Conservation (phyloP, 2,888 invertebrate species). For the Automeris io region DNA sequence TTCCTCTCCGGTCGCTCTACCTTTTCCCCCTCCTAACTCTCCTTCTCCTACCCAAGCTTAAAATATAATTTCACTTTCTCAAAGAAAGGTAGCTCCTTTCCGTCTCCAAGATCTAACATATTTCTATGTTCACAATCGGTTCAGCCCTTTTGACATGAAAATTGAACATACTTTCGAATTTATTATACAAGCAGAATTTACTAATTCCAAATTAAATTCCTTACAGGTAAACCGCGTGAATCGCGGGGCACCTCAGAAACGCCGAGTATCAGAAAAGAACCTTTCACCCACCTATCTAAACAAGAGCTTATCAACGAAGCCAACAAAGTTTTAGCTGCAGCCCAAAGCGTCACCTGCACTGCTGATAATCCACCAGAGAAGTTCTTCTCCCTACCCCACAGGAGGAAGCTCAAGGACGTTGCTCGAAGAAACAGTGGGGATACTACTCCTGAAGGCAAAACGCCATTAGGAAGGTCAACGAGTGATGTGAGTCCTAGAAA, state of each 20-base stretch:
- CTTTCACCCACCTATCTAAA: slow-evolving; percentile 82
- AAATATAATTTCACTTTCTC: no score
- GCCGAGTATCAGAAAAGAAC: slow-evolving; percentile 57
- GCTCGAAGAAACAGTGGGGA: slow-evolving; percentile 76
- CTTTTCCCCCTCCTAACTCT: no score
- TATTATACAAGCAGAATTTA: no score
- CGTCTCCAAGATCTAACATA: no score
- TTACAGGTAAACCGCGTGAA: slow-evolving; percentile 70
- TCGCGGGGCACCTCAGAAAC: slow-evolving; percentile 50
- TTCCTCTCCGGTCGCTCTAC: no score
- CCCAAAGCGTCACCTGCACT: slow-evolving; percentile 82
- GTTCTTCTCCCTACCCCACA: slow-evolving; percentile 82
- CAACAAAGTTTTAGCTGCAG: slow-evolving; percentile 84
- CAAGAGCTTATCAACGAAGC: slow-evolving; percentile 86
- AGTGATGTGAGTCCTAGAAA: slow-evolving; percentile 74
- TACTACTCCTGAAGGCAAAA: slow-evolving; percentile 48
- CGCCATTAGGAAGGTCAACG: slow-evolving; percentile 71
- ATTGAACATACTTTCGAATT: no score
- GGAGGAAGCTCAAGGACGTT: slow-evolving; percentile 72
- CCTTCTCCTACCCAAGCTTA: no score
- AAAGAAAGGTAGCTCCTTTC: no score
- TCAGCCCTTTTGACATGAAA: no score
- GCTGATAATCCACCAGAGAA: slow-evolving; percentile 78
- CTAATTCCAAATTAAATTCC: slow-evolving; percentile 7
- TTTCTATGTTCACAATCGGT: no score